These are phyloP conservation scores for Steinernema hermaphroditum DNA, from an alignment of 2,888 invertebrate genomes.

Conservation along the genomic window DNA sequence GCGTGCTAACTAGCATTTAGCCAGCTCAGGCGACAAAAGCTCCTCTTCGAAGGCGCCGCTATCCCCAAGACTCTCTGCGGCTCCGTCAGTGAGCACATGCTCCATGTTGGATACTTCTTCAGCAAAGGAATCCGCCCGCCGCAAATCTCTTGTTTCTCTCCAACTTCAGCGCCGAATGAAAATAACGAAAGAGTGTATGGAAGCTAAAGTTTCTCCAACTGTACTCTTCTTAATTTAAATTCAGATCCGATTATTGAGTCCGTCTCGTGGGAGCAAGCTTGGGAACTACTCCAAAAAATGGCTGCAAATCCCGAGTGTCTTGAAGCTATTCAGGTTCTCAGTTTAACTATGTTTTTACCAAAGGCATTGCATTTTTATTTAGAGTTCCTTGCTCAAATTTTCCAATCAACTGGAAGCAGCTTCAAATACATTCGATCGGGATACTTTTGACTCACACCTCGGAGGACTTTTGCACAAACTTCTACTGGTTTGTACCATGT, in stretches of 20 bases:
- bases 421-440: slow-evolving; percentile 61
- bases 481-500: slow-evolving; percentile 65
- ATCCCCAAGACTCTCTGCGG: slow-evolving; percentile 66
- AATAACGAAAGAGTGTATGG: slow-evolving; percentile 49
- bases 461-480: slow-evolving; percentile 70
- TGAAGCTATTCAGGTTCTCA: slow-evolving; percentile 71
- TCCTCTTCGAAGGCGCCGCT: slow-evolving; percentile 57
- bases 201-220: slow-evolving; percentile 1
- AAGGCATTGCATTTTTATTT: slow-evolving; percentile 40
- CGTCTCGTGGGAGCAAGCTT: slow-evolving; percentile 69
- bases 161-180: slow-evolving; percentile 59
- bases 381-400: slow-evolving; percentile 55
- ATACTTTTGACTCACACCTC: slow-evolving; percentile 68
- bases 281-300: slow-evolving; percentile 71
- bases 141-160: slow-evolving; percentile 62
- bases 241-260: slow-evolving; percentile 53
- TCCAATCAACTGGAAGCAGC: slow-evolving; percentile 52
- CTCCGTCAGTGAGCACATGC: slow-evolving; percentile 60
- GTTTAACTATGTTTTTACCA: slow-evolving; percentile 50
- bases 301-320: slow-evolving; percentile 72
- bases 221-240: slow-evolving; percentile 25
- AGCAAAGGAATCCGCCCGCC: slow-evolving; percentile 53
- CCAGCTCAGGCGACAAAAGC: not conserved
- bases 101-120: slow-evolving; percentile 60
- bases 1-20: not conserved